Conservation (phyloP, 2,888 invertebrate species). For the Patella ulyssiponensis region DNA sequence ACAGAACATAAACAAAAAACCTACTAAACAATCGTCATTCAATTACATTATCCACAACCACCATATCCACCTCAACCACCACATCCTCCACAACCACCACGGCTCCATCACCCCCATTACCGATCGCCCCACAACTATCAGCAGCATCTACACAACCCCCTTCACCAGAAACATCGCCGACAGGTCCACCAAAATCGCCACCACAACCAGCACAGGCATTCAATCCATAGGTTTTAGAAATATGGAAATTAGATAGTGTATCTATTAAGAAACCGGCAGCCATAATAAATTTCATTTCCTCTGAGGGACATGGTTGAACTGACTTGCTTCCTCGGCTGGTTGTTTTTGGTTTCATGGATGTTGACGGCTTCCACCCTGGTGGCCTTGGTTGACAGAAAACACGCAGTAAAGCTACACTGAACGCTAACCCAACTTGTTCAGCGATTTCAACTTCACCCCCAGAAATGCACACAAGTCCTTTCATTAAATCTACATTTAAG, state of each 20-base stretch:
- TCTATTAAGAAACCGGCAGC: slow-evolving; percentile 73
- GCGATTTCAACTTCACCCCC: no score
- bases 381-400: no score
- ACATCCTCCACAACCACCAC: slow-evolving; percentile 42
- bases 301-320: slow-evolving; percentile 56
- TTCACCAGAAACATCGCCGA: slow-evolving; percentile 41
- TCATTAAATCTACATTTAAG: slow-evolving; percentile 58
- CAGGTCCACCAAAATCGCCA: slow-evolving; percentile 25
- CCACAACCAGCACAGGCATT: slow-evolving; percentile 59
- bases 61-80: background rate
- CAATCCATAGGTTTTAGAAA: slow-evolving; percentile 48
- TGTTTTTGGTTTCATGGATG: slow-evolving; percentile 23
- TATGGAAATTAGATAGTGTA: slow-evolving; percentile 67
- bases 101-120: slow-evolving; percentile 37
- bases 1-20: no score
- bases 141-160: slow-evolving; percentile 46
- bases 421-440: no score
- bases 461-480: no score
- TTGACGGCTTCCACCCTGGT: slow-evolving; percentile 40
- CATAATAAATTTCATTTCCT: slow-evolving; percentile 68
- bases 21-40: background rate
- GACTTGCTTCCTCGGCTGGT: slow-evolving; percentile 39
- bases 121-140: slow-evolving; percentile 23
- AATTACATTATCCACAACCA: background rate
- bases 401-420: no score